These are phyloP conservation scores for Calosoma granatense DNA, from an alignment of 1,140 invertebrate genomes.

Conservation along the genomic window DNA sequence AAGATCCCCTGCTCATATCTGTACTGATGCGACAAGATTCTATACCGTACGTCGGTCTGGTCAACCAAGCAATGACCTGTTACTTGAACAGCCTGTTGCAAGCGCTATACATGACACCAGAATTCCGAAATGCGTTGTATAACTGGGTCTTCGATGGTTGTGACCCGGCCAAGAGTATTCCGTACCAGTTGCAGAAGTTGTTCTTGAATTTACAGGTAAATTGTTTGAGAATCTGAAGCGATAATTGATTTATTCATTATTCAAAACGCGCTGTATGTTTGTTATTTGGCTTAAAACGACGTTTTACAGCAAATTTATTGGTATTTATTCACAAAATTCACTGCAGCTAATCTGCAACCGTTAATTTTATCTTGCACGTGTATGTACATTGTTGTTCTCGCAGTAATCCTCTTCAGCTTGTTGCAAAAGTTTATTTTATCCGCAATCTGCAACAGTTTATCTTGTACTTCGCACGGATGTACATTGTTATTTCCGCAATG, in stretches of 20 bases:
- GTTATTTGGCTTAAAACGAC: no score
- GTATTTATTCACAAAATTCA: no score
- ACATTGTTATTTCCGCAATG: no score
- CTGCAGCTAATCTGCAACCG: no score
- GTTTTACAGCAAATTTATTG: no score
- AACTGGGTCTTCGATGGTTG: conserved; percentile 73
- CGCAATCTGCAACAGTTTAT: no score
- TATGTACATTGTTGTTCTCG: no score
- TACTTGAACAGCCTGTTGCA: conserved; percentile 87
- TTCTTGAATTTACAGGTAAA: conserved; percentile 81
- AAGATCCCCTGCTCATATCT: neutral
- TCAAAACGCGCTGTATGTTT: no score
- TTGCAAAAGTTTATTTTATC: no score
- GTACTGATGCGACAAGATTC: conserved; percentile 4
- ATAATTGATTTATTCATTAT: conserved; percentile 4
- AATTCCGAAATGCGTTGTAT: conserved; percentile 85
- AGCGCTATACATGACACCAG: conserved; percentile 89
- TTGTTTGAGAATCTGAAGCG: conserved; percentile 15
- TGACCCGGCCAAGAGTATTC: conserved; percentile 64
- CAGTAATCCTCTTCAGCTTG: no score
- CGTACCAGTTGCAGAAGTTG: conserved; percentile 78
- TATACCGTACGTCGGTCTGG: conserved; percentile 64
- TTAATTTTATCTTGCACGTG: no score
- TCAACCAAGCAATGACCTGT: conserved; percentile 92
- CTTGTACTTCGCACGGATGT: no score